phyloP scores from a whole-genome alignment of 2,797 vertebrate species.

The Sarcophilus harrisii region DNA sequence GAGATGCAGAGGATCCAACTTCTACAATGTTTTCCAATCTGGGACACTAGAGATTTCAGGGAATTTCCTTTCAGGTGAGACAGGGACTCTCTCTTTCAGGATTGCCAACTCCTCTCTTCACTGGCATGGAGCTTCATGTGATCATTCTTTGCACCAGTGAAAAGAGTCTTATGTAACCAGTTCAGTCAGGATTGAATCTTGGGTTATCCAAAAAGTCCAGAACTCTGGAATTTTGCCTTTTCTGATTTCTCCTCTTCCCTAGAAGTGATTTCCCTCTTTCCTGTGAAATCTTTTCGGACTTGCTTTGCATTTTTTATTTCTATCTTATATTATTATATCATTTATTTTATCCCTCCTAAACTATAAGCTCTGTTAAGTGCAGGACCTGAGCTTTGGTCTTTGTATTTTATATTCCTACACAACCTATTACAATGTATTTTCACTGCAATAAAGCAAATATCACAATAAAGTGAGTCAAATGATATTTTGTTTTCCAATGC shows the following conservation, averaged over 20 bases:
- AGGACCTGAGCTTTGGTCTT: neutral
- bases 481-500: neutral
- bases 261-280: neutral
- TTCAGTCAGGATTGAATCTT: neutral
- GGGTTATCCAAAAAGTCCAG: neutral
- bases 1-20: neutral
- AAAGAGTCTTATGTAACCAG: neutral
- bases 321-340: neutral
- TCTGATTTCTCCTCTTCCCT: neutral
- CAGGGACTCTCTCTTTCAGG: neutral
- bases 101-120: neutral
- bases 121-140: neutral
- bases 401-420: neutral
- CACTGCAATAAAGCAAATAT: too few species aligned
- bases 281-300: neutral
- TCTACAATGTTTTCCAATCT: neutral
- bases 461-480: too few species aligned
- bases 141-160: neutral
- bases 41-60: neutral
- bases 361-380: neutral
- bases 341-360: neutral
- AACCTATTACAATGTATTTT: neutral
- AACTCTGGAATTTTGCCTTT: neutral
- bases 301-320: neutral
- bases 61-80: neutral